Percentiles rank a stretch among this genome's conserved stretches.
These are phyloP conservation scores for Hydrophis major DNA, from an alignment of 2,797 vertebrate genomes.

Conservation along the genomic window DNA sequence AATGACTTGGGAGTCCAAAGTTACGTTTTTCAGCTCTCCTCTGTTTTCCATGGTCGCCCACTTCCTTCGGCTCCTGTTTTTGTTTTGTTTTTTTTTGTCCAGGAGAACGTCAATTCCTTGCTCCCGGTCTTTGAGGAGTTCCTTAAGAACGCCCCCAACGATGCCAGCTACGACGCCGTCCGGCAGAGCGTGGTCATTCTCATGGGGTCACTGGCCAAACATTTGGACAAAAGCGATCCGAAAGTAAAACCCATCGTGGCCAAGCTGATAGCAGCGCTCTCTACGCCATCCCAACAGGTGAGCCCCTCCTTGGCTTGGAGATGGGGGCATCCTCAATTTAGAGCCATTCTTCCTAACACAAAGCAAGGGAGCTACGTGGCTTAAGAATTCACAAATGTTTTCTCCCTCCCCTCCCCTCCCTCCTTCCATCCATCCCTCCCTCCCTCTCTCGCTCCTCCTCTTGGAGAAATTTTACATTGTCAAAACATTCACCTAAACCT, in stretches of 20 bases:
- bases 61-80: constrained; percentile 32
- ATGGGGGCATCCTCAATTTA: neutral
- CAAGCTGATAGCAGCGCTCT: constrained; percentile 94
- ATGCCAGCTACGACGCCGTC: constrained; percentile 94
- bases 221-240: constrained; percentile 96
- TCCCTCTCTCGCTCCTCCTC: no score
- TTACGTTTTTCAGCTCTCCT: neutral
- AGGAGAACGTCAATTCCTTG: constrained; percentile 94
- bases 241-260: constrained; percentile 98
- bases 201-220: constrained; percentile 97
- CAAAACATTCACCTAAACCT: neutral
- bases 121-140: constrained; percentile 98
- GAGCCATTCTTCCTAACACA: neutral
- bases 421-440: no score
- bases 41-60: neutral
- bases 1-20: neutral
- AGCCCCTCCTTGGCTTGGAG: neutral
- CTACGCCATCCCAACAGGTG: constrained; percentile 97
- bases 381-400: neutral
- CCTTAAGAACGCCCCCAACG: constrained; percentile 91
- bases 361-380: neutral
- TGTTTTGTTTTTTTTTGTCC: constrained; percentile 57
- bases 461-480: neutral
- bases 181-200: constrained; percentile 98
- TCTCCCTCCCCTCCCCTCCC: no score